These are phyloP conservation scores for Tyrophagus putrescentiae DNA, from an alignment of 1,140 invertebrate species.

Conservation along the genomic window DNA sequence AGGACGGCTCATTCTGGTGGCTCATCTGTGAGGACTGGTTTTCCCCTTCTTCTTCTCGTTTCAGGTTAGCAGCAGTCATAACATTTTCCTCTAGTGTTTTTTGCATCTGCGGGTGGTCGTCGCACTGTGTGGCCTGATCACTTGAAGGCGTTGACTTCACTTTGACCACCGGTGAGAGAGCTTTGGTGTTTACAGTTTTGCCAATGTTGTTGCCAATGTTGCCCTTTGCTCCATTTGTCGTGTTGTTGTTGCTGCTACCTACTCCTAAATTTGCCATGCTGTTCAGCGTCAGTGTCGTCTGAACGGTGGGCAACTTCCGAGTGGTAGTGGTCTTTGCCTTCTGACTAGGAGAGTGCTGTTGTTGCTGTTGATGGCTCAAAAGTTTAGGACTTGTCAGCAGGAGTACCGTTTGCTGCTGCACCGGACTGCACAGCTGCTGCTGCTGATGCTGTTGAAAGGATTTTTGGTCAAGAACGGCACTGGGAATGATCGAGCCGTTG, in stretches of 20 bases:
- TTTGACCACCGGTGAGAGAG: not conserved
- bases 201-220: not conserved
- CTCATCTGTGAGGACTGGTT: no score
- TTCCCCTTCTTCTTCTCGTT: no score
- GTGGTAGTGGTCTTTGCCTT: not conserved
- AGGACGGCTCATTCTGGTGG: not conserved
- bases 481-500: not conserved
- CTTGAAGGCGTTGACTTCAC: not conserved
- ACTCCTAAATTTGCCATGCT: no score
- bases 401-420: not conserved
- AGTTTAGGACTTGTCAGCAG: not conserved
- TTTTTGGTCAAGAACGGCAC: not conserved
- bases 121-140: conserved; percentile 2
- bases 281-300: no score
- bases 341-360: not conserved
- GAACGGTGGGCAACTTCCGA: no score
- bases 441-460: not conserved
- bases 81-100: not conserved
- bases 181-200: not conserved
- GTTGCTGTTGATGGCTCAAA: not conserved
- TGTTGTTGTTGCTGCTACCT: not conserved
- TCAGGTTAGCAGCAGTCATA: no score
- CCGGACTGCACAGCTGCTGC: not conserved
- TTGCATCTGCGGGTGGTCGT: not conserved
- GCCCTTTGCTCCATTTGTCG: not conserved